A percentile compares a stretch with the other conserved stretches of the same genome.
These are phyloP conservation scores for Myiotriccus ornatus DNA, from an alignment of 2,797 vertebrate species.

Conservation along the genomic window DNA sequence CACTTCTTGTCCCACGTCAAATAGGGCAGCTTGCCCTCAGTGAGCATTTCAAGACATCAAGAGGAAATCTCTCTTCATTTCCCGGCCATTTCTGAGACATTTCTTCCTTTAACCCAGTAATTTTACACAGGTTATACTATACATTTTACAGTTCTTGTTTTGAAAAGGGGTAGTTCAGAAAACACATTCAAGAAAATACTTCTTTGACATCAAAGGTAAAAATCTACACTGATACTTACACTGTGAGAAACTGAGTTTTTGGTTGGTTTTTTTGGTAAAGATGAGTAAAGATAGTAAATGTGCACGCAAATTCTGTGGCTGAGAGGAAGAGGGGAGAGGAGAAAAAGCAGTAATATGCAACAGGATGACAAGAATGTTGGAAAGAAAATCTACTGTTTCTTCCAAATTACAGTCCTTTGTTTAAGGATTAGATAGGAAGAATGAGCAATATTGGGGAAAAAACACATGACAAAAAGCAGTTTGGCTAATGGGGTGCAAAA, in stretches of 20 bases:
- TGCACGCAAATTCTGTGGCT: background rate
- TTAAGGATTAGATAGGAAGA: background rate
- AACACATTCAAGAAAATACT: background rate
- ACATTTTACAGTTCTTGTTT: background rate
- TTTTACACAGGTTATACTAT: background rate
- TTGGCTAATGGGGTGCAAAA: background rate
- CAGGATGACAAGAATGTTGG: background rate
- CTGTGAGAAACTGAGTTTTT: background rate
- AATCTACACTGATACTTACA: background rate
- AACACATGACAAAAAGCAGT: background rate
- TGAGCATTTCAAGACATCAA: background rate
- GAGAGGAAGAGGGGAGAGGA: background rate
- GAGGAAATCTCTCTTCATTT: background rate
- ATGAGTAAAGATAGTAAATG: background rate
- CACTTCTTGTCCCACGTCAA: background rate
- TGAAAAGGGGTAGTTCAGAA: background rate
- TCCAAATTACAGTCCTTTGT: background rate
- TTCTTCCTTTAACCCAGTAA: background rate
- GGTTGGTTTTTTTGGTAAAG: background rate
- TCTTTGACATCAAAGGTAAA: background rate
- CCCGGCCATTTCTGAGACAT: background rate
- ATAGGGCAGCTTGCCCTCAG: background rate
- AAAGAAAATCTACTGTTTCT: background rate
- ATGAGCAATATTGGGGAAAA: fast-evolving
- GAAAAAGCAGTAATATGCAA: background rate